Evolutionary conservation across 2,797 vertebrate species (phyloP), one percentile per base, ranked within the genome.

Genomic region (Leptodactylus fallax): DNA sequence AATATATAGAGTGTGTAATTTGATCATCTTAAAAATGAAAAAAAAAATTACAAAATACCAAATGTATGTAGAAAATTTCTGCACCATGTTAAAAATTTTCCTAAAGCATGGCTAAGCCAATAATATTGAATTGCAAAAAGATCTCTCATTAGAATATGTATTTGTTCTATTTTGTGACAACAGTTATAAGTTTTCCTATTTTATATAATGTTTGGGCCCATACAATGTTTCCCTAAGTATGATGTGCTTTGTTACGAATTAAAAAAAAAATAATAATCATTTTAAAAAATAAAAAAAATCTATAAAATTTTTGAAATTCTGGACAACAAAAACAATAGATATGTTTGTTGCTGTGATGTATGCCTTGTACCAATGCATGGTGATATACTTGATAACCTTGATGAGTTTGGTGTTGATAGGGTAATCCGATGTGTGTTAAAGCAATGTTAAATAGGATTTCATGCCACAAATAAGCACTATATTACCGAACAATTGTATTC

Each of bases 351-450:
- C 81, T 71, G 72, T 86, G 61, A 79, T 79, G 79, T 88, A 86
- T 81, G 83, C 79, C 79, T 86, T 89, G 83, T 89, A 78, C 72
- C 79, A 51, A 60, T 89, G 88, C 88, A 89, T 86, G 87, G 84
- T 67, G 71, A 76, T 80, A 72, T 81, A 88, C 69, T 80, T 72
- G 84, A 81, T 86, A 83, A 47, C 17, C 79, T 77, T 67, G 71
- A 85, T 58, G 76, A 85, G 56, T 89, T 83, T 86, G 88, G 88
- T 83, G 88, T 89, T 72, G 36, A 80, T 89, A 71, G 65, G 83
- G 87, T 89, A 77, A 88, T 77, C 14, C 65, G 55, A 55, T 82
- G 51, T 78, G 87, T 89, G 67, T 81, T 85, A 7, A 49, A 67
- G 49, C 78, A 49, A 61, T 69, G 76, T 85, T 81, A 27, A 77